Conservation (phyloP, 2,113 vertebrate genomes). For the Pachyramphus minor region DNA sequence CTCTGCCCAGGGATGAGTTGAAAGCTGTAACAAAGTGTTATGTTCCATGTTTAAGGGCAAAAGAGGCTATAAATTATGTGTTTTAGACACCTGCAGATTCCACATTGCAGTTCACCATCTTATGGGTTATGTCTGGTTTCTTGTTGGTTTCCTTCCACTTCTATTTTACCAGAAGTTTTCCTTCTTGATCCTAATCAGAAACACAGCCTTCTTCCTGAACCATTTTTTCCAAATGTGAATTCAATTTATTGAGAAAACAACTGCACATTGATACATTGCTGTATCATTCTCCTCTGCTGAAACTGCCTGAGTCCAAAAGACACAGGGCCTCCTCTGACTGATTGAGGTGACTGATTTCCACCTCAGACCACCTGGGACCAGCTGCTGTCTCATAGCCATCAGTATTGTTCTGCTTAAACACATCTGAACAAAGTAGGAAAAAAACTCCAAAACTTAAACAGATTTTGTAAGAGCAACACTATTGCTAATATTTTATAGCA, state of each 20-base stretch:
- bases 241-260: neutral
- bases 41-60: neutral
- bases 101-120: neutral
- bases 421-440: neutral
- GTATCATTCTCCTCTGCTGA: neutral
- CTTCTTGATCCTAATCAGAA: neutral
- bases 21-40: neutral
- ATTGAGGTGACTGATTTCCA: neutral
- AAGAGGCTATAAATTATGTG: rapidly evolving
- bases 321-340: neutral
- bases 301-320: neutral
- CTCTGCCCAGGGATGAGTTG: neutral
- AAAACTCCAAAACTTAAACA: neutral
- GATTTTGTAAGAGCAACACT: neutral
- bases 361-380: neutral
- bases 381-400: neutral
- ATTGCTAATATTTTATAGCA: neutral
- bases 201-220: neutral
- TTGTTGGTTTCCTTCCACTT: neutral
- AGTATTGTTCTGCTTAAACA: neutral
- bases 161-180: neutral
- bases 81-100: neutral
- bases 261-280: neutral
- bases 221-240: neutral
- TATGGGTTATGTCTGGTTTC: neutral